Conservation (phyloP, 1,140 invertebrate species). For the Nomia melanderi region DNA sequence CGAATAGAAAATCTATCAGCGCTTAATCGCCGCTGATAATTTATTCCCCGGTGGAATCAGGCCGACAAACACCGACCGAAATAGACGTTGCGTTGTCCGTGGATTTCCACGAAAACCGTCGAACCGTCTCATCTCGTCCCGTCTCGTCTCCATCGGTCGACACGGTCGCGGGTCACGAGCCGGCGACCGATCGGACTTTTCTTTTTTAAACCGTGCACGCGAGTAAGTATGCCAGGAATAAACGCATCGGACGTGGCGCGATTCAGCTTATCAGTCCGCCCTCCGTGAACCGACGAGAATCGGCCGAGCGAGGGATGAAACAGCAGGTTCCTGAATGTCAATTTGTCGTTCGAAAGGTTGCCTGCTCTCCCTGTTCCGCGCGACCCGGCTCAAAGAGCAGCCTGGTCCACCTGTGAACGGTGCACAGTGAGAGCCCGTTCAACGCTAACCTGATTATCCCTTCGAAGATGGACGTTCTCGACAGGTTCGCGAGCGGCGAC, state of each 20-base stretch:
- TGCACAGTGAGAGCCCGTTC: too few relatives aligned
- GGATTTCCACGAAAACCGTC: not conserved
- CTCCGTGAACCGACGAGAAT: too few relatives aligned
- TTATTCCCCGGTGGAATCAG: conserved; percentile 26
- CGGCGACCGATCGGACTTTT: not conserved
- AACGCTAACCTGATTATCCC: too few relatives aligned
- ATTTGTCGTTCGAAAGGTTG: conserved; percentile 24
- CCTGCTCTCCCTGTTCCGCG: conserved; percentile 17
- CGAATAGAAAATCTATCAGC: conserved; percentile 28
- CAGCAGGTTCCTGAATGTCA: conserved; percentile 31
- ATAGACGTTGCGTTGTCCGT: conserved; percentile 2
- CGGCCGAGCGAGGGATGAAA: not conserved
- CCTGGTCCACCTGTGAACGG: conserved; percentile 32
- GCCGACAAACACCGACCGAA: conserved; percentile 8
- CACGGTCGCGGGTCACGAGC: too few relatives aligned
- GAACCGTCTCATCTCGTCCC: conserved; percentile 10
- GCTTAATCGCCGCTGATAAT: conserved; percentile 34
- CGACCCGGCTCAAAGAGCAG: conserved; percentile 16
- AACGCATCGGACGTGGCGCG: too few relatives aligned
- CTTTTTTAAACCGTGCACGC: too few relatives aligned
- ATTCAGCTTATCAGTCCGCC: too few relatives aligned
- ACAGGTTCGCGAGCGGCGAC: too few relatives aligned
- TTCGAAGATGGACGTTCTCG: too few relatives aligned
- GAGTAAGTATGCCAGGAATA: too few relatives aligned
- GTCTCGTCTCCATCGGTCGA: too few relatives aligned